Percentiles rank a stretch among this genome's conserved stretches.
phyloP scores from a whole-genome alignment of 2,888 invertebrate genomes.

The Thelaira solivaga region DNA sequence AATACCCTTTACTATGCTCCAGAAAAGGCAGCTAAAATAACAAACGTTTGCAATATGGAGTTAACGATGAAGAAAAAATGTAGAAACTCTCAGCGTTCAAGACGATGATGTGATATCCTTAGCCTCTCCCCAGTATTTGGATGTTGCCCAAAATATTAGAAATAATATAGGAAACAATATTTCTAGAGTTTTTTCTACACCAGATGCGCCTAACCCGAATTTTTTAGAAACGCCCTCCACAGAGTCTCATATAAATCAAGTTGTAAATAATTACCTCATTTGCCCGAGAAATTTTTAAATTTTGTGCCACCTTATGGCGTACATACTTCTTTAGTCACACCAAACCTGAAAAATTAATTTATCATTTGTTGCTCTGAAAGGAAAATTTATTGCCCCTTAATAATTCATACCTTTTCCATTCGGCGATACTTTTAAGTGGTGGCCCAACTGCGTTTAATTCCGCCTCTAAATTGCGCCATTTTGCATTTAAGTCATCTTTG shows the following conservation, averaged over 20 bases:
- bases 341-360: not conserved
- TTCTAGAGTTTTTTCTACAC: conserved; percentile 4
- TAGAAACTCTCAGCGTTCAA: not conserved
- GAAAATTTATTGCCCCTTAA: not conserved
- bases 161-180: conserved; percentile 9
- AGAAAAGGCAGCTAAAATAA: not conserved
- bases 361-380: conserved; percentile 6
- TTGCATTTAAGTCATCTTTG: conserved; percentile 10
- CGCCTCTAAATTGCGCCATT: conserved; percentile 4
- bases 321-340: conserved; percentile 12
- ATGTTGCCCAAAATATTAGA: not conserved
- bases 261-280: conserved; percentile 3
- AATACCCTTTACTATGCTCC: too few relatives aligned
- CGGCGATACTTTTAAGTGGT: conserved; percentile 7
- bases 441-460: conserved; percentile 1
- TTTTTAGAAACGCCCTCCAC: not conserved
- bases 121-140: conserved; percentile 7
- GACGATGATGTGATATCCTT: not conserved
- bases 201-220: not conserved
- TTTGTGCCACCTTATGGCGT: conserved; percentile 1
- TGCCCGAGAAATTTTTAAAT: not conserved
- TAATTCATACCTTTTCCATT: conserved; percentile 20
- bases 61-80: not conserved
- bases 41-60: not conserved
- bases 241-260: conserved; percentile 24